Percentiles rank a stretch among this genome's conserved stretches.
Conservation (phyloP, 2,888 invertebrate genomes). For the Nemotelus pantherinus region DNA sequence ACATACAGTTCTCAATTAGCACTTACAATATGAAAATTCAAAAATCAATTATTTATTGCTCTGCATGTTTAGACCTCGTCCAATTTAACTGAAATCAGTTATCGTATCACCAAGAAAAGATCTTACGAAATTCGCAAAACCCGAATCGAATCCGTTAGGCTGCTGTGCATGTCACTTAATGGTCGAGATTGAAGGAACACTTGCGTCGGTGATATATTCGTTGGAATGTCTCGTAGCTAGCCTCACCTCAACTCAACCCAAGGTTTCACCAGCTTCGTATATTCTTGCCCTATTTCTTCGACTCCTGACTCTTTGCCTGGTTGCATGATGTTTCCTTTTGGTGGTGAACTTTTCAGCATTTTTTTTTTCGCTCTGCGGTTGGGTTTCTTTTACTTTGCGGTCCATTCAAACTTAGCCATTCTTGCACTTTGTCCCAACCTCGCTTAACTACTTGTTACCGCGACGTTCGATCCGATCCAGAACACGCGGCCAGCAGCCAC, state of each 20-base stretch:
- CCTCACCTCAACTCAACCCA: not conserved
- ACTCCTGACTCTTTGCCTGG: not conserved
- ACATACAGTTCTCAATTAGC: too few species aligned
- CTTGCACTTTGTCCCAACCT: constrained; percentile 23
- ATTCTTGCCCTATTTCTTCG: not conserved
- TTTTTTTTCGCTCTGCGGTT: not conserved
- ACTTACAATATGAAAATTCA: too few species aligned
- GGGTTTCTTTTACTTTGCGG: not conserved
- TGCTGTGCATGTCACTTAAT: constrained; percentile 20
- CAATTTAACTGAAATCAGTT: too few species aligned
- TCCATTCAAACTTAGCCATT: not conserved
- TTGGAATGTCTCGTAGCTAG: not conserved
- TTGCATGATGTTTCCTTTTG: constrained; percentile 7
- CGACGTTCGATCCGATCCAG: not conserved
- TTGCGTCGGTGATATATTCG: constrained; percentile 28
- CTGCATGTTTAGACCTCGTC: too few species aligned
- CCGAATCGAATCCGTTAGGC: constrained; percentile 13
- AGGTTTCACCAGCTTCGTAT: not conserved
- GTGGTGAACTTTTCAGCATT: constrained; percentile 2
- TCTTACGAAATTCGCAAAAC: too few species aligned
- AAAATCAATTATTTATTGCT: too few species aligned
- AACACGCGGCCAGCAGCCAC: too few species aligned
- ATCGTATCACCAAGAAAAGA: too few species aligned
- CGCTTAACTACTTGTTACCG: constrained; percentile 15
- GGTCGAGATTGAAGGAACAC: constrained; percentile 15